Base-by-base conservation (phyloP, 2,888 invertebrate genomes). In the Coremacera marginata region DNA sequence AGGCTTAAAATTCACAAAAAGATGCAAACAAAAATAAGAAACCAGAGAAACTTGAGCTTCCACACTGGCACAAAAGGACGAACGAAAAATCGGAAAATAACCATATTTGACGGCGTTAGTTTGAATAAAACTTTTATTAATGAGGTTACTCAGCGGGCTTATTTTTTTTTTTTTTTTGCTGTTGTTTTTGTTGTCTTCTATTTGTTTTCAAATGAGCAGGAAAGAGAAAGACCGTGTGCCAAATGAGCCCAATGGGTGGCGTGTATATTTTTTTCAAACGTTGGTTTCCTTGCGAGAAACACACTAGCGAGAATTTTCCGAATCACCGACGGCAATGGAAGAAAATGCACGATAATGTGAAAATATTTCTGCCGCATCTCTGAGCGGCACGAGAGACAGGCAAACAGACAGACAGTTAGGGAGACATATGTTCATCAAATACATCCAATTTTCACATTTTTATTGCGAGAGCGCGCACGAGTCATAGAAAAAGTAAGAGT, bases 61-160 rank as follows among this genome's bases (percentile, higher is more conserved):
- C 25, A 60, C 25, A 60, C 25, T 60, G 27, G 25, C 25, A 49
- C 67, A 67, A 49, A 37, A 44, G 19, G 67, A 67, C n/a, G 60
- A 44, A 60, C 16, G 68, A 49, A 14, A 51, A 51, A 34, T 63
- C 63, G 49, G 51, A 68, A 51, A 51, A 51, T 68, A n/a, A 68
- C 51, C 52, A 67, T 22, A 44, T 44, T 67, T n/a, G 19, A 68
- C n/a, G 52, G 57, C n/a, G 71, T 19, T 37, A 22, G 16, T 34
- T 57, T 37, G 11, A 19, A 19, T 70, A 9, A 31, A n/a, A 55
- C n/a, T 71, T 2, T 19, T 52, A 55, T 70, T 71, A 71, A 71
- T 60, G 71, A 71, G 57, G 71, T 71, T 71, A 73, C 31, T 65
- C 73, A n/a, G 73, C 51, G 51, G 60, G 31, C 2, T 22, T 37